A percentile compares a stretch with the other conserved stretches of the same genome.
phyloP scores from a whole-genome alignment of 30 jellyfish, hydroid and myxozoan species.

The Nemopilema nomurai region DNA sequence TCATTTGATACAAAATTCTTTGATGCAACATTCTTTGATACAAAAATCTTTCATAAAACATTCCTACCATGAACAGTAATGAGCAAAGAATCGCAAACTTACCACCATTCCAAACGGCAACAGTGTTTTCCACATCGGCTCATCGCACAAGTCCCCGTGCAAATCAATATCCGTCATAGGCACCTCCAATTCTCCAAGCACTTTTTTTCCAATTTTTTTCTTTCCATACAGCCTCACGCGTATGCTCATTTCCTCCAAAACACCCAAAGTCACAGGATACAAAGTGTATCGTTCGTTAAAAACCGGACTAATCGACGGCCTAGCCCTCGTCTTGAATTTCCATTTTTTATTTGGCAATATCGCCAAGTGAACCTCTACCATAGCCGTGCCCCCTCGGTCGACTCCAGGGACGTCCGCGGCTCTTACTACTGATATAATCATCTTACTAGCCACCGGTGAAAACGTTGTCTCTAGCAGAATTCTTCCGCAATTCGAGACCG shows the following conservation, averaged over 20 bases:
- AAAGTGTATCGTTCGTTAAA: slow-evolving; percentile 67
- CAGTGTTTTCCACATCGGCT: slow-evolving; percentile 81
- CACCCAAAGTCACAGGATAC: slow-evolving; percentile 53
- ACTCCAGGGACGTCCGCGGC: slow-evolving; percentile 81
- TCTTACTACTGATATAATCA: slow-evolving; percentile 78
- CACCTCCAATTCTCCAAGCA: slow-evolving; percentile 82
- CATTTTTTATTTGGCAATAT: slow-evolving; percentile 76
- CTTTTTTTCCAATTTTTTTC: slow-evolving; percentile 61
- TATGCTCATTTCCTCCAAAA: slow-evolving; percentile 75
- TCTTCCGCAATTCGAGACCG: slow-evolving; percentile 72
- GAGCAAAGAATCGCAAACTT: no score
- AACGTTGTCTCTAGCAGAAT: slow-evolving; percentile 73
- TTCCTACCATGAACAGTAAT: no score
- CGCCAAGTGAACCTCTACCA: slow-evolving; percentile 73
- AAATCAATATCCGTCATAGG: slow-evolving; percentile 71
- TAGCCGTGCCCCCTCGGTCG: slow-evolving; percentile 88
- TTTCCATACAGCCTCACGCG: slow-evolving; percentile 78
- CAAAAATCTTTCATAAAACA: no score
- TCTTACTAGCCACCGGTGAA: slow-evolving; percentile 81
- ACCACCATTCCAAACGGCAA: slow-evolving; percentile 89
- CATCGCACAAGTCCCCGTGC: slow-evolving; percentile 84
- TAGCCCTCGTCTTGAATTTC: slow-evolving; percentile 63
- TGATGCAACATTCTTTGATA: no score
- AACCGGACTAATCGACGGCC: slow-evolving; percentile 75
- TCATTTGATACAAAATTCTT: no score